phyloP scores from a whole-genome alignment of 1,140 invertebrate species.

The Psix sp. region DNA sequence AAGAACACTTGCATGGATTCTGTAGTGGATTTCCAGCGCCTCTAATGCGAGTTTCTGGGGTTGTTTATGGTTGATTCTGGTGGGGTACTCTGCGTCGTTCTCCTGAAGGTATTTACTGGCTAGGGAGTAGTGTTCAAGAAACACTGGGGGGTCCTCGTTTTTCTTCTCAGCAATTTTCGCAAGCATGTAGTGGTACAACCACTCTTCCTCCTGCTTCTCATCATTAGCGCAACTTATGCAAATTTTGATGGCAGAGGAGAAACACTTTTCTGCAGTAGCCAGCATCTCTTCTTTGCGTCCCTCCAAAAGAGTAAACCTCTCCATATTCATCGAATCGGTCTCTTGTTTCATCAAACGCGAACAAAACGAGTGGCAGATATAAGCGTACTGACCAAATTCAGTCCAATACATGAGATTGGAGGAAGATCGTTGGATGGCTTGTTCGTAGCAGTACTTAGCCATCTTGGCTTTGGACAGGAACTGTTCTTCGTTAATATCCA shows the following conservation, averaged over 20 bases:
- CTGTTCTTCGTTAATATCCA: conserved; percentile 81
- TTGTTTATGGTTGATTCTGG: conserved; percentile 89
- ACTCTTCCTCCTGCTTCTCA: conserved; percentile 83
- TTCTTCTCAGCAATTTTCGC: conserved; percentile 93
- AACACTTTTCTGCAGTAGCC: conserved; percentile 85
- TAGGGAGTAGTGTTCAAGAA: conserved; percentile 85
- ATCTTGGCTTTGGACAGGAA: conserved; percentile 84
- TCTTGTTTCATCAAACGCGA: conserved; percentile 89
- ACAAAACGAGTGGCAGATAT: conserved; percentile 91
- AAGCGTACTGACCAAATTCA: conserved; percentile 91
- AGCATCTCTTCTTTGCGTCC: conserved; percentile 88
- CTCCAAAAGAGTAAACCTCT: conserved; percentile 85
- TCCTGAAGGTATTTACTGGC: conserved; percentile 85
- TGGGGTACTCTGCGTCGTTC: conserved; percentile 90
- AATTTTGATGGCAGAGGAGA: conserved; percentile 82
- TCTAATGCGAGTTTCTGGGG: conserved; percentile 92
- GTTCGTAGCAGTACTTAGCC: conserved; percentile 86
- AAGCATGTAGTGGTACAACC: conserved; percentile 95
- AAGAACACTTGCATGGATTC: conserved; percentile 89
- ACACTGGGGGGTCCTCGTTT: conserved; percentile 83
- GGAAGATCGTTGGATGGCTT: conserved; percentile 84
- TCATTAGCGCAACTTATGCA: conserved; percentile 70
- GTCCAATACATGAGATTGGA: conserved; percentile 88
- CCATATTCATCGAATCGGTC: conserved; percentile 85
- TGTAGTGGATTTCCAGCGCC: conserved; percentile 89